phyloP scores from a whole-genome alignment of 2,113 vertebrate species.

The Myanophis thanlyinensis region DNA sequence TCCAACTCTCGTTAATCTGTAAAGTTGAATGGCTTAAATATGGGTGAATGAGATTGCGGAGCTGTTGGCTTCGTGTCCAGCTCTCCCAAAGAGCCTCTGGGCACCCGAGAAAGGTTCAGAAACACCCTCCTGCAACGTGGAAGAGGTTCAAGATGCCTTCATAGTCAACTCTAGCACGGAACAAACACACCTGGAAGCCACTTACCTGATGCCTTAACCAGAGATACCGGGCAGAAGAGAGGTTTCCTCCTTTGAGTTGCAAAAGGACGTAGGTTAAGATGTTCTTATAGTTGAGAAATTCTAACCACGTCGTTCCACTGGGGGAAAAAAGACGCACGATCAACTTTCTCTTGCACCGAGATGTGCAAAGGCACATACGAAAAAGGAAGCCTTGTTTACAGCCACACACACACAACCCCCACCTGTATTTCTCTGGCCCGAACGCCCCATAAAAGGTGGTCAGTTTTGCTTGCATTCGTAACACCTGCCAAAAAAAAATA shows the following conservation, averaged over 20 bases:
- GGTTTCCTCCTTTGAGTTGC: conserved; percentile 81
- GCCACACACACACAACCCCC: background rate
- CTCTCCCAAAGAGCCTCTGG: background rate
- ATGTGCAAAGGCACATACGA: background rate
- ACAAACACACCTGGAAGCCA: background rate
- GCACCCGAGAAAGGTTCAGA: too few species aligned
- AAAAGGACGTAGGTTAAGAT: conserved; percentile 76
- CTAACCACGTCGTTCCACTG: conserved; percentile 89
- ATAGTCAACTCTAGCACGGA: background rate
- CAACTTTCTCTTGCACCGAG: background rate
- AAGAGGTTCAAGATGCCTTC: background rate
- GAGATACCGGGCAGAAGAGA: conserved; percentile 86
- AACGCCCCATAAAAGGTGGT: conserved; percentile 89
- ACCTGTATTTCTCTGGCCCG: conserved; percentile 83
- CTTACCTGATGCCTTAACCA: conserved; percentile 94
- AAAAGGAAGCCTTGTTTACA: background rate
- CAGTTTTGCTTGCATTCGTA: conserved; percentile 85
- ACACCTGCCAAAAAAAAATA: conserved; percentile 69
- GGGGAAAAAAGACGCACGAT: background rate
- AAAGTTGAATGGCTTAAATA: background rate
- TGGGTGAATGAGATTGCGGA: background rate
- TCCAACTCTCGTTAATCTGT: too few species aligned
- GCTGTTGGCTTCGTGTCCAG: too few species aligned
- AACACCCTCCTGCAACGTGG: background rate
- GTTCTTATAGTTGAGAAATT: conserved; percentile 87